Percentiles rank a stretch among this genome's conserved stretches.
phyloP scores from a whole-genome alignment of 2,888 invertebrate species.

The Keiferia lycopersicella region DNA sequence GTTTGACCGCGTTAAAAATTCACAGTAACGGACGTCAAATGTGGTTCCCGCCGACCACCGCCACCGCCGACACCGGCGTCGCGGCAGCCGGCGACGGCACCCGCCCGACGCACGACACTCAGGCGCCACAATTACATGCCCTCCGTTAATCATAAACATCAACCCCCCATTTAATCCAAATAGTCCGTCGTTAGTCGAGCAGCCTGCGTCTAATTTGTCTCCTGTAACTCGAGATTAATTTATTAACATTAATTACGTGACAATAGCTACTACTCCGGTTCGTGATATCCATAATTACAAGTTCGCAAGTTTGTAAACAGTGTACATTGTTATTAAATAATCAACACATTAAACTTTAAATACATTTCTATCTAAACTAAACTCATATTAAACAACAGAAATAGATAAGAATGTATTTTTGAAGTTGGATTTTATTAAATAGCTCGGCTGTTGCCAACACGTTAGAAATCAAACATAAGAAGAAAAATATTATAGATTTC shows the following conservation, averaged over 20 bases:
- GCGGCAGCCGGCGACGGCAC: too few species aligned
- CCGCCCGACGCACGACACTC: conserved; percentile 58
- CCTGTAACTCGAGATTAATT: conserved; percentile 78
- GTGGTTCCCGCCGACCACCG: too few species aligned
- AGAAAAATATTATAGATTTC: too few species aligned
- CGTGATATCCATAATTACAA: conserved; percentile 34
- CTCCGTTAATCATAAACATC: conserved; percentile 81
- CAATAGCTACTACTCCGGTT: conserved; percentile 58
- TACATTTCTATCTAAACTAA: too few species aligned
- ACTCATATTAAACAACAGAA: too few species aligned
- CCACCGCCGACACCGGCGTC: background rate
- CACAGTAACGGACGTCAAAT: too few species aligned
- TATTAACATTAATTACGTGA: conserved; percentile 79
- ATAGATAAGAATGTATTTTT: too few species aligned
- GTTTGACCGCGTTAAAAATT: too few species aligned
- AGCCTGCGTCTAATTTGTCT: conserved; percentile 81
- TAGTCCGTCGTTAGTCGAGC: conserved; percentile 80
- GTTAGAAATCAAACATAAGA: too few species aligned
- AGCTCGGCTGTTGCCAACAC: too few species aligned
- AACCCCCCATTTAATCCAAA: conserved; percentile 81
- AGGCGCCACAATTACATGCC: conserved; percentile 78
- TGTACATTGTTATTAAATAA: conserved; percentile 4
- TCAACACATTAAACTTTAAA: background rate
- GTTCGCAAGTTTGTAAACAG: conserved; percentile 21
- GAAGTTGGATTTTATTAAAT: too few species aligned